Evolutionary conservation across 2,888 invertebrate species (phyloP).

Genomic region (Gerosis bhagava): DNA sequence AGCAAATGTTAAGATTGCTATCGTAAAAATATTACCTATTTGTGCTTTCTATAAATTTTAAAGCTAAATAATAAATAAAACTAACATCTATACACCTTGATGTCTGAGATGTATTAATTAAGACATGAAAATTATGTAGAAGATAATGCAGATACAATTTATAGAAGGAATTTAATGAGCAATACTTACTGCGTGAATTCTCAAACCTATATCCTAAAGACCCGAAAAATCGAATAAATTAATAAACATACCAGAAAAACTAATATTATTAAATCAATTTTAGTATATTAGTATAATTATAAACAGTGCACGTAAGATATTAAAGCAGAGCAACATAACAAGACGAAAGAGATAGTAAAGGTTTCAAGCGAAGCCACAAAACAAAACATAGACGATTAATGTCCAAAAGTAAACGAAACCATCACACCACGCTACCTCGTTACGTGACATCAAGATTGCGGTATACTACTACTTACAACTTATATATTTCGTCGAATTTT

Average conservation of each 20-base stretch:
- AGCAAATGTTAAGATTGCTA: too few species aligned
- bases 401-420: conserved; percentile 56
- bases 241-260: conserved; percentile 13
- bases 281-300: conserved; percentile 47
- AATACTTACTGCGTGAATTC: too few species aligned
- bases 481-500: conserved; percentile 45
- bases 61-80: too few species aligned
- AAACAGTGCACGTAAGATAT: conserved; percentile 46
- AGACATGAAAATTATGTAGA: too few species aligned
- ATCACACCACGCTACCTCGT: conserved; percentile 73
- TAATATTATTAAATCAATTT: conserved; percentile 32
- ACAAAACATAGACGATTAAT: conserved; percentile 38
- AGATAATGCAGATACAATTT: too few species aligned
- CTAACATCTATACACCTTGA: too few species aligned
- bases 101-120: too few species aligned
- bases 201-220: conserved; percentile 27
- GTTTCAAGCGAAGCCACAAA: conserved; percentile 56
- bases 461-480: conserved; percentile 64
- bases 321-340: conserved; percentile 69
- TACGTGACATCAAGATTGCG: conserved; percentile 62
- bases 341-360: conserved; percentile 50
- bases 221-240: conserved; percentile 37
- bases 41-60: too few species aligned
- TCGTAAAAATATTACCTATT: too few species aligned
- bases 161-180: too few species aligned